These are phyloP conservation scores for Caerostris extrusa DNA, from an alignment of 1,140 invertebrate genomes.

Conservation along the genomic window DNA sequence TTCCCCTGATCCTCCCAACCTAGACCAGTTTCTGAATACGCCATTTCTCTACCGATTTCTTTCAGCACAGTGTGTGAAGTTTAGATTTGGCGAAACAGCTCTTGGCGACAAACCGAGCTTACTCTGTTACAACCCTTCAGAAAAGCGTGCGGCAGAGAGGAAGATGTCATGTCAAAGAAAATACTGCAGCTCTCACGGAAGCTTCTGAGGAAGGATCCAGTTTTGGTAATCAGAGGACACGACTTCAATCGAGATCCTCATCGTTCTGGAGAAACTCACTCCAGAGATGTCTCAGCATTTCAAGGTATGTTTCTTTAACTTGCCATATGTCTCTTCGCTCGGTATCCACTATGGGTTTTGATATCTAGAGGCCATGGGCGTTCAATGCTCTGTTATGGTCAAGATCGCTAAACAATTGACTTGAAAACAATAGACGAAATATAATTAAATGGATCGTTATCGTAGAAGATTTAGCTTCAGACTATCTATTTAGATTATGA, in stretches of 20 bases:
- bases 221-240: background rate
- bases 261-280: no score
- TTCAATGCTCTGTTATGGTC: background rate
- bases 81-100: slow-evolving; percentile 30
- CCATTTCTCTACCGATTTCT: background rate
- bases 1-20: slow-evolving; percentile 6
- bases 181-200: slow-evolving; percentile 29
- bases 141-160: background rate
- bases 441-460: background rate
- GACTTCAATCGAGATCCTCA: background rate
- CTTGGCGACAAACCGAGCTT: background rate
- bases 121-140: slow-evolving; percentile 1
- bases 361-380: slow-evolving; percentile 19
- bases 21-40: background rate
- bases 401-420: background rate
- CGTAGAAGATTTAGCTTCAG: no score
- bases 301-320: slow-evolving; percentile 1
- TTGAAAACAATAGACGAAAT: background rate
- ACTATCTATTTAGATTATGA: no score
- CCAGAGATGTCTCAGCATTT: no score
- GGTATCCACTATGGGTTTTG: background rate
- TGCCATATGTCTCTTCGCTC: background rate
- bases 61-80: background rate
- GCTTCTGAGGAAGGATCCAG: slow-evolving; percentile 40
- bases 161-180: slow-evolving; percentile 50